Evolutionary conservation across 2,797 vertebrate species (phyloP).

Genomic region (Champsocephalus gunnari): DNA sequence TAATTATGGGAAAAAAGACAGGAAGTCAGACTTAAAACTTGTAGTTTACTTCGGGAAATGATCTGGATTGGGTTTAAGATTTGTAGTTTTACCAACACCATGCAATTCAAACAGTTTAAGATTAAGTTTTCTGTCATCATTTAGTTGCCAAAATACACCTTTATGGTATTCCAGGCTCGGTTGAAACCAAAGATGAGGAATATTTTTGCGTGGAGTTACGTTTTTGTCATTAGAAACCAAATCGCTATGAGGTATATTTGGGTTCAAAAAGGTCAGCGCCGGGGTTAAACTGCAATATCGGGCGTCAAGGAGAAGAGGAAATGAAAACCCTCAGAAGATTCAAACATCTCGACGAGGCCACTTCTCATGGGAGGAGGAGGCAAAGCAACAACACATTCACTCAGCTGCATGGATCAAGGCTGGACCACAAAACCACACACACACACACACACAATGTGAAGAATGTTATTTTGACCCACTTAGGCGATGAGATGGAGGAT

Average conservation of each 20-base stretch:
- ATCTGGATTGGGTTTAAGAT: background rate
- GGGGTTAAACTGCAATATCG: constrained; percentile 42
- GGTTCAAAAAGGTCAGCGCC: constrained; percentile 23
- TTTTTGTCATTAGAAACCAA: constrained; percentile 11
- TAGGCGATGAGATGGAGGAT: constrained; percentile 42
- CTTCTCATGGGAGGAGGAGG: constrained; percentile 18
- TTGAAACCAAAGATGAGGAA: background rate
- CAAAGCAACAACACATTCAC: constrained; percentile 35
- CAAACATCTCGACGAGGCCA: constrained; percentile 30
- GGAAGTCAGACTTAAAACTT: too few species aligned
- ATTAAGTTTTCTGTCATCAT: background rate
- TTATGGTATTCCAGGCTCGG: background rate
- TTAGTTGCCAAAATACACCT: background rate
- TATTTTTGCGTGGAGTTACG: background rate
- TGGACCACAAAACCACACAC: constrained; percentile 13
- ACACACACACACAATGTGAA: constrained; percentile 12
- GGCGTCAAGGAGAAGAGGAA: constrained; percentile 52
- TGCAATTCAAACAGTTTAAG: background rate
- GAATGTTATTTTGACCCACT: constrained; percentile 68
- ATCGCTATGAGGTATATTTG: constrained; percentile 25
- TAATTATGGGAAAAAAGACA: too few species aligned
- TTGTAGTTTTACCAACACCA: background rate
- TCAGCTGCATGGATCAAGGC: constrained; percentile 46
- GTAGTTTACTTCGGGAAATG: background rate
- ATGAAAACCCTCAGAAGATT: constrained; percentile 53